phyloP scores from a whole-genome alignment of 1,140 invertebrate species.

The Caerostris darwini region DNA sequence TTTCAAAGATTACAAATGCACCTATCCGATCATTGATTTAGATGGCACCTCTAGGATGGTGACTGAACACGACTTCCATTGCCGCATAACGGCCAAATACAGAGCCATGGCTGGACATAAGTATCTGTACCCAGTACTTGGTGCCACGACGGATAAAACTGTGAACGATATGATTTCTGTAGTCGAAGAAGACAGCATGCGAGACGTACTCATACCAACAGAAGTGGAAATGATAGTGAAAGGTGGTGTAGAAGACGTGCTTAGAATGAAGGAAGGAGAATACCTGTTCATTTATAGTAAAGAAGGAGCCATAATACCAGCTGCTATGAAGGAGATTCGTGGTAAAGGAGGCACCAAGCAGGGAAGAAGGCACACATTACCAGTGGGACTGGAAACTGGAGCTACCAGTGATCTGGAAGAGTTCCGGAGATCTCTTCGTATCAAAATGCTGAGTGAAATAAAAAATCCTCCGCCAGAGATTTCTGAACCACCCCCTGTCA shows the following conservation, averaged over 20 bases:
- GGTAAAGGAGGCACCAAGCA: background rate
- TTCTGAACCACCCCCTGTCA: background rate
- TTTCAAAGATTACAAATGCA: slow-evolving; percentile 86
- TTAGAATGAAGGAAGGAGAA: slow-evolving; percentile 83
- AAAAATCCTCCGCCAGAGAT: background rate
- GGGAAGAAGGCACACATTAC: slow-evolving; percentile 52
- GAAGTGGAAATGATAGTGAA: slow-evolving; percentile 77
- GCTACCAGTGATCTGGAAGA: slow-evolving; percentile 19
- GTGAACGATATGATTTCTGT: slow-evolving; percentile 86
- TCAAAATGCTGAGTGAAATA: slow-evolving; percentile 62
- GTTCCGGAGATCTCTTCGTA: background rate
- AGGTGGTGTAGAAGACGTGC: slow-evolving; percentile 78
- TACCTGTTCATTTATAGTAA: slow-evolving; percentile 82
- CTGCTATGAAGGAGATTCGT: slow-evolving; percentile 49
- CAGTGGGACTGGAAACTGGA: slow-evolving; percentile 38
- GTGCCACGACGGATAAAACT: slow-evolving; percentile 81
- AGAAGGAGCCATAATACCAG: slow-evolving; percentile 55
- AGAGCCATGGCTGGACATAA: slow-evolving; percentile 76
- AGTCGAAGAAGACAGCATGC: slow-evolving; percentile 81
- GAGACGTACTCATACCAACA: slow-evolving; percentile 68
- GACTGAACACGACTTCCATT: slow-evolving; percentile 77
- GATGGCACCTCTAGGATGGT: slow-evolving; percentile 57
- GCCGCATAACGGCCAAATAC: slow-evolving; percentile 75
- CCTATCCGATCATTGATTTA: slow-evolving; percentile 78
- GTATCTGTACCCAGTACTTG: slow-evolving; percentile 88